A percentile compares a stretch with the other conserved stretches of the same genome.
Conservation (phyloP, 2,888 invertebrate species). For the Chymomyza amoena region DNA sequence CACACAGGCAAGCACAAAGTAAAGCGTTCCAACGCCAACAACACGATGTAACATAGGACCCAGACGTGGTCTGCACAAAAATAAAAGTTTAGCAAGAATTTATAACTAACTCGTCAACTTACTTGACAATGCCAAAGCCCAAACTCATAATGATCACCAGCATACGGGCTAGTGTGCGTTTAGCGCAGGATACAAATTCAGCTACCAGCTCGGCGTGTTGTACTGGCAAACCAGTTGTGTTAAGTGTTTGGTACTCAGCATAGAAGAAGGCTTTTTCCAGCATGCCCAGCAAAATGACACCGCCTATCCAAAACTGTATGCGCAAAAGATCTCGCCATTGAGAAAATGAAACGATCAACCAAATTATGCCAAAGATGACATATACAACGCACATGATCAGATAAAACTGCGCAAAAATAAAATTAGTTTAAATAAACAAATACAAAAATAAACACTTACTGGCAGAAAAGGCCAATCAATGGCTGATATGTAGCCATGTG, state of each 20-base stretch:
- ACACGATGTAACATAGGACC: conserved; percentile 94
- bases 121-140: conserved; percentile 98
- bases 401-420: conserved; percentile 84
- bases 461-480: conserved; percentile 93
- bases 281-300: conserved; percentile 92
- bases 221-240: conserved; percentile 83
- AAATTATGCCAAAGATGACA: conserved; percentile 88
- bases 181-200: conserved; percentile 94
- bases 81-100: no score
- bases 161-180: conserved; percentile 94
- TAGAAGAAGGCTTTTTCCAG: conserved; percentile 93
- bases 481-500: conserved; percentile 91
- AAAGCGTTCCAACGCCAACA: conserved; percentile 89
- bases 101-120: conserved; percentile 74
- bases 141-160: conserved; percentile 95
- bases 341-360: conserved; percentile 90
- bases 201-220: conserved; percentile 89
- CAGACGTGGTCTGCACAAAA: conserved; percentile 86
- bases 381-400: conserved; percentile 94
- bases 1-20: conserved; percentile 90
- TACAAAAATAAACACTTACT: conserved; percentile 79
- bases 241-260: conserved; percentile 90
- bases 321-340: conserved; percentile 95
- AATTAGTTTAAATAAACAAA: not conserved
- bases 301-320: conserved; percentile 98